Conservation (phyloP, 1,140 invertebrate species). For the Hestina assimilis region DNA sequence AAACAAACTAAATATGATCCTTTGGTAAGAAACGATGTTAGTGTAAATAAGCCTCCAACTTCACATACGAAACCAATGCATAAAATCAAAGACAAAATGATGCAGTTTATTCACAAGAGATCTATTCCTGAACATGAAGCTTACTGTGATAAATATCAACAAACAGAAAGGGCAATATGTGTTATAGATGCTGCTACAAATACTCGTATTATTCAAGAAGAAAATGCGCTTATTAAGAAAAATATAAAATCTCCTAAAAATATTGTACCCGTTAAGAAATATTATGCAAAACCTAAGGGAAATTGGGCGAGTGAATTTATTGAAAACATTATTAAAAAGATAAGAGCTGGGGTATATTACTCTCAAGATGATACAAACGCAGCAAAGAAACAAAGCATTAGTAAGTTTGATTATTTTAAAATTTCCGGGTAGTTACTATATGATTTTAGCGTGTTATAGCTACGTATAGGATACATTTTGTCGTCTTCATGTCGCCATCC, state of each 20-base stretch:
- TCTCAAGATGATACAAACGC: conserved; percentile 33
- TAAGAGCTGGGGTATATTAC: conserved; percentile 58
- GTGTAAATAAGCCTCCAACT: background rate
- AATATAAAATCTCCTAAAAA: background rate
- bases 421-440: no score
- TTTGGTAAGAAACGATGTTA: no score
- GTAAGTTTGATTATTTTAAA: conserved; percentile 12
- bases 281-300: conserved; percentile 27
- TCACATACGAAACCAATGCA: conserved; percentile 26
- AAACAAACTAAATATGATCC: no score
- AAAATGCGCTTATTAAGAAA: background rate
- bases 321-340: conserved; percentile 60
- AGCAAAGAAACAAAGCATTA: background rate
- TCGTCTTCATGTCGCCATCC: no score
- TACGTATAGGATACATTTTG: no score
- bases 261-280: background rate
- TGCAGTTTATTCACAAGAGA: conserved; percentile 51
- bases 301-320: conserved; percentile 61
- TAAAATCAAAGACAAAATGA: conserved; percentile 54
- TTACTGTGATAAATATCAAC: background rate
- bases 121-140: conserved; percentile 12
- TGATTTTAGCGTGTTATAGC: no score
- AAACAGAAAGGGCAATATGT: background rate
- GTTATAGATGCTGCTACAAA: conserved; percentile 4
- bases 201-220: background rate